Base-by-base conservation (phyloP, 2,888 invertebrate species). In the Anoplius nigerrimus region DNA sequence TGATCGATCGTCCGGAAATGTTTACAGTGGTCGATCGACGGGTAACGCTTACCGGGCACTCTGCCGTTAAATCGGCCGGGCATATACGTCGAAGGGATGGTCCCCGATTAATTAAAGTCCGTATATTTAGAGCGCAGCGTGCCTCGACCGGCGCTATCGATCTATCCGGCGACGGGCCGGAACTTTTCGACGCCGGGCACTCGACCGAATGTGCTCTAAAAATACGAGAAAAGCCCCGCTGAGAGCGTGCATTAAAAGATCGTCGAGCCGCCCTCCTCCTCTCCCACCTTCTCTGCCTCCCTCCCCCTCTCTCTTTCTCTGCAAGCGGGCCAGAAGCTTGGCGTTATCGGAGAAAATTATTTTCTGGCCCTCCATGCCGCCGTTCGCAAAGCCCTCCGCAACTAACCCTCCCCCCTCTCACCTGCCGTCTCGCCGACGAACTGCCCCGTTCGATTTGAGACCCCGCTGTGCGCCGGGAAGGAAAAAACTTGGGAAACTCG, bases 311-410 rank as follows among this genome's bases (percentile, higher is more conserved):
- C 51, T 16, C 51, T 16, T 16, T 16, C 51, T 13, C 51, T 18
- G 52, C 5, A 24, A 27, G 46, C 48, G 60, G 59, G 61, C 54
- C 60, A n/a, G n/a, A n/a, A n/a, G n/a, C n/a, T n/a, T n/a, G 60
- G 51, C 64, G 22, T 69, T 59, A 71, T 68, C 64, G 51, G 16
- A 42, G 34, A 57, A 71, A 69, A 71, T 64, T 59, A 64, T 65
- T 71, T 69, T 69, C n/a, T 27, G 8, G 24, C 45, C 48, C 48
- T 22, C 45, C 20, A 13, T 43, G 20, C 45, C 27, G 1, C 45
- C 24, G 1, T 52, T 52, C 22, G 15, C 21, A 43, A n/a, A 53
- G 42, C 56, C 16, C n/a, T 24, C 56, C 56, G 34, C 34, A 34
- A 34, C 34, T 34, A 34, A 8, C 34, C n/a, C 21, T 24, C 15